A percentile compares a stretch with the other conserved stretches of the same genome.
phyloP scores from a whole-genome alignment of 2,113 vertebrate species.

The Mugil cephalus region DNA sequence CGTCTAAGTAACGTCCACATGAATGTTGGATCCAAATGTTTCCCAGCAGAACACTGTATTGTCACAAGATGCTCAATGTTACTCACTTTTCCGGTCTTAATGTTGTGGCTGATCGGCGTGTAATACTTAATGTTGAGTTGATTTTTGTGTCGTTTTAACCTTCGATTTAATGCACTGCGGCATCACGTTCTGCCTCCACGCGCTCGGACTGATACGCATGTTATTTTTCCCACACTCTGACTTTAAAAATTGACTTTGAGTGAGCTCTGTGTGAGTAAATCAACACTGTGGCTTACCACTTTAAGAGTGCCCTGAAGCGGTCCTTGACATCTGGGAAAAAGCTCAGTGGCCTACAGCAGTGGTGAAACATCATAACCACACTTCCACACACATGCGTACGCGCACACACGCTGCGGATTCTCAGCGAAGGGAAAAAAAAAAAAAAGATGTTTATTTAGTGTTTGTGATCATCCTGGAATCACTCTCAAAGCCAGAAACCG shows the following conservation, averaged over 20 bases:
- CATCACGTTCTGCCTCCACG: neutral
- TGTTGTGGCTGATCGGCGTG: too few species aligned
- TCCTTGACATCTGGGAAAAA: slow-evolving; percentile 70
- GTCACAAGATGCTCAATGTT: too few species aligned
- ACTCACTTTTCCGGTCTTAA: too few species aligned
- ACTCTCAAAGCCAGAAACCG: slow-evolving; percentile 46
- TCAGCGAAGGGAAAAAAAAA: neutral
- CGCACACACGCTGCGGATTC: slow-evolving; percentile 27
- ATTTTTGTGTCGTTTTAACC: slow-evolving; percentile 10
- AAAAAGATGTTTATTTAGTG: slow-evolving; percentile 64
- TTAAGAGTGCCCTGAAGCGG: slow-evolving; percentile 37
- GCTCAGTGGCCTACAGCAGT: slow-evolving; percentile 50
- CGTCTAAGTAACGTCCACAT: too few species aligned
- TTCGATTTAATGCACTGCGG: neutral
- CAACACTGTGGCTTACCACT: slow-evolving; percentile 56
- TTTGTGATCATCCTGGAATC: slow-evolving; percentile 48
- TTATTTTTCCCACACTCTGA: slow-evolving; percentile 32
- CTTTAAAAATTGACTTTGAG: slow-evolving; percentile 46
- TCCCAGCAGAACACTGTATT: too few species aligned
- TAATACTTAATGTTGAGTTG: too few species aligned
- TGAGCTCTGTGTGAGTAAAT: slow-evolving; percentile 39
- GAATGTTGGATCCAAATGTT: too few species aligned
- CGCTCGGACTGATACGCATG: neutral
- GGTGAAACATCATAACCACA: slow-evolving; percentile 53
- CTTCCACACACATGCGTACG: slow-evolving; percentile 24